Base-by-base conservation (phyloP, 2,888 invertebrate species). In the Acanthosepion esculentum region DNA sequence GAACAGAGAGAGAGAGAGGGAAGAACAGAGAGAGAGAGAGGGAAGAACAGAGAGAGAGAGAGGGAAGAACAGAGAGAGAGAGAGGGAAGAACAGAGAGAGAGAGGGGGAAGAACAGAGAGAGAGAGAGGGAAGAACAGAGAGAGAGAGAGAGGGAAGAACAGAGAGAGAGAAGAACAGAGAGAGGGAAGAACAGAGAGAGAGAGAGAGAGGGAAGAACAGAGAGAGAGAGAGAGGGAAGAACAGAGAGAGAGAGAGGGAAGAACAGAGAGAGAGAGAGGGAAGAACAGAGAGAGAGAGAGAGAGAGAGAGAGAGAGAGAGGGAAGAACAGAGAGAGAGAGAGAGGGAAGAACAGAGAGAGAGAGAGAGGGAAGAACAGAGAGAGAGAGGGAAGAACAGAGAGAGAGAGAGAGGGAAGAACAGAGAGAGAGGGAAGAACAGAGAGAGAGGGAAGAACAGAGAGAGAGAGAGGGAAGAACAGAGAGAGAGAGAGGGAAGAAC, bases 401-500 rank as follows among this genome's bases (percentile, higher is more conserved):
- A 50, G 94, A 94, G n/a, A 91, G 94, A 94, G 48, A 91, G 94
- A 59, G 50, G 94, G 1, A 26, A 91, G 91, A 91, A 23, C n/a
- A 59, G 94, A 93, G 41, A 59, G 55, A 93, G 92, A 78, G 78
- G 48, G 41, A 41, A 2, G 0, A 41, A 41, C 2, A 41, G n/a
- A n/a, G n/a, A n/a, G n/a, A n/a, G n/a, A n/a, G n/a, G n/a, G n/a
- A n/a, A 41, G 41, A 41, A 41, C 41, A 41, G 41, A 41, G 59
- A 55, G 8, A 94, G 91, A 78, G 91, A 91, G 10, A 1, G 50
- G 91, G 6, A 91, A 91, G 91, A 26, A n/a, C 59, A 94, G 94
- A 50, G 94, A 94, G n/a, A 91, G 94, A 94, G 48, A 91, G 94
- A 59, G 50, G 94, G 1, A 26, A 91, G 91, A 91, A 23, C 15